Evolutionary conservation across 2,113 vertebrate species (phyloP).

Genomic region (Gallinago paraguaiae): DNA sequence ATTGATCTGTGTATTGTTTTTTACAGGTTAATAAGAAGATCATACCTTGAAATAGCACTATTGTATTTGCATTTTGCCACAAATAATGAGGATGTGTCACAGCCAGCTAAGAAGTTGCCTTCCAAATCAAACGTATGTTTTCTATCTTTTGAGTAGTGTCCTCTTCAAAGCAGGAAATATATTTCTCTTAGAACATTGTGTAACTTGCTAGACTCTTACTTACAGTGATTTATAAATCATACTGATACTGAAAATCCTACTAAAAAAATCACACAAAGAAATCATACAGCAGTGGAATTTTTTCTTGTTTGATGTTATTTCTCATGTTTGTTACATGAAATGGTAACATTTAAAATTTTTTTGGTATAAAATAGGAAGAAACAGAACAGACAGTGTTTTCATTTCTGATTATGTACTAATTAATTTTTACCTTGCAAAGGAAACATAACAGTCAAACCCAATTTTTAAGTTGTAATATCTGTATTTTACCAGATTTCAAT

Average conservation of each 20-base stretch:
- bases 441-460: neutral
- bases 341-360: neutral
- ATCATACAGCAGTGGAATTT: neutral
- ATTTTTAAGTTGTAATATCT: neutral
- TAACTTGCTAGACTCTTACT: neutral
- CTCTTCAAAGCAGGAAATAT: neutral
- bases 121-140: conserved; percentile 32
- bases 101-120: neutral
- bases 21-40: conserved; percentile 78
- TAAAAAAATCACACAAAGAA: neutral
- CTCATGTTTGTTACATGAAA: neutral
- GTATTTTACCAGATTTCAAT: neutral
- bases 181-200: neutral
- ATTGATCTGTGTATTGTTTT: neutral
- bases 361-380: neutral
- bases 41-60: conserved; percentile 84
- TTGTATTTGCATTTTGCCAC: conserved; percentile 69
- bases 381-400: neutral
- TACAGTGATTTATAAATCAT: neutral
- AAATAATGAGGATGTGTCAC: conserved; percentile 6
- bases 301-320: neutral
- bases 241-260: neutral
- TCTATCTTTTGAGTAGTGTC: neutral
- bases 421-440: neutral
- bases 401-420: neutral